These are phyloP conservation scores for Zaprionus africanus DNA, from an alignment of 1,140 invertebrate genomes.

Conservation along the genomic window DNA sequence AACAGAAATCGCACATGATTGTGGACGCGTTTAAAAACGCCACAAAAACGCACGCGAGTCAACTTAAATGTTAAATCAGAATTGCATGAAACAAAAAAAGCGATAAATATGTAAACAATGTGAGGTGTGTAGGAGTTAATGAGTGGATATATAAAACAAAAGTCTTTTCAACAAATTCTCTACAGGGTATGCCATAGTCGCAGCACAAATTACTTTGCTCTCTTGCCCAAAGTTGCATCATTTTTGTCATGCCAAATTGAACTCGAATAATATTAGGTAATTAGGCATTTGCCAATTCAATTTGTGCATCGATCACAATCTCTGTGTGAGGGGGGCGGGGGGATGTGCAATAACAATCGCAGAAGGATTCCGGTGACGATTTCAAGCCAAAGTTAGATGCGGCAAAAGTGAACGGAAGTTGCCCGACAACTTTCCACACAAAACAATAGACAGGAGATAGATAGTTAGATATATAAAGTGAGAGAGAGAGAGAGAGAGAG, in stretches of 20 bases:
- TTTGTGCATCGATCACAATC: constrained; percentile 13
- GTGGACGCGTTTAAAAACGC: constrained; percentile 21
- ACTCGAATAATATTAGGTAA: constrained; percentile 20
- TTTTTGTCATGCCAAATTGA: constrained; percentile 5
- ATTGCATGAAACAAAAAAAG: background rate
- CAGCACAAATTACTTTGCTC: background rate
- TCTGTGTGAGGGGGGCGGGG: background rate
- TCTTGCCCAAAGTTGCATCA: constrained; percentile 6
- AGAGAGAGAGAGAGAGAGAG: background rate
- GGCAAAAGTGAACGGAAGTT: constrained; percentile 47
- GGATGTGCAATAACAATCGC: constrained; percentile 19
- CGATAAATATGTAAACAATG: background rate
- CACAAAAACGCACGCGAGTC: constrained; percentile 27
- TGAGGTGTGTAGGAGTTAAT: background rate
- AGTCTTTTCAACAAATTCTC: background rate
- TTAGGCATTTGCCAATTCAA: constrained; percentile 35
- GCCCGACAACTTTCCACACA: constrained; percentile 42
- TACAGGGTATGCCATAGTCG: background rate
- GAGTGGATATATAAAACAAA: too few relatives aligned
- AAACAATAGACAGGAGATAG: background rate
- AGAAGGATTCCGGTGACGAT: constrained; percentile 34
- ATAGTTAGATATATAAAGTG: background rate
- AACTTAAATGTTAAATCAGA: constrained; percentile 5
- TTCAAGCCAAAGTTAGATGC: constrained; percentile 16
- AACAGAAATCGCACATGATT: background rate